Evolutionary conservation across 2,797 vertebrate species (phyloP).

Genomic region (Malurus leucopterus): DNA sequence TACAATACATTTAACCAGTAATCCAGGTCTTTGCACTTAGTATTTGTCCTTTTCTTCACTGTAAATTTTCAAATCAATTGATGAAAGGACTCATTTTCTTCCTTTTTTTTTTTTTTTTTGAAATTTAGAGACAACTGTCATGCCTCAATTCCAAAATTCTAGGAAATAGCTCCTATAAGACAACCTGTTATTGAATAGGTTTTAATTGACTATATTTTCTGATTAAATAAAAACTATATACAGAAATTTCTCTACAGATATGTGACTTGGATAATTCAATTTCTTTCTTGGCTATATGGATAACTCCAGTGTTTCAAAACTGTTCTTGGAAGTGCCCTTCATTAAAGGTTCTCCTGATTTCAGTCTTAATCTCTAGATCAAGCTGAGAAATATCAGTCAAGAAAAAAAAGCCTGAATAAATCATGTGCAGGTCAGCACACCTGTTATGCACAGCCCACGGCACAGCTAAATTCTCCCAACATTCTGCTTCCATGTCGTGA

Average conservation of each 20-base stretch:
- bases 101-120: not conserved
- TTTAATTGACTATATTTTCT: not conserved
- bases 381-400: not conserved
- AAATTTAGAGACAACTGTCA: not conserved
- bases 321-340: not conserved
- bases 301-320: not conserved
- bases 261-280: not conserved
- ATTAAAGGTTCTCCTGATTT: not conserved
- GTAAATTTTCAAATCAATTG: not conserved
- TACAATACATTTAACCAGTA: not conserved
- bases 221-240: not conserved
- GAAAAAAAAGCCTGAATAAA: not conserved
- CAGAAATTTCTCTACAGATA: not conserved
- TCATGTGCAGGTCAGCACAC: not conserved
- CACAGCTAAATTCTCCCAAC: not conserved
- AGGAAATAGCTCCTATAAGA: not conserved
- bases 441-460: not conserved
- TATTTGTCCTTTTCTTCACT: not conserved
- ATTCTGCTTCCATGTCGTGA: not conserved
- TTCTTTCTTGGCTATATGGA: not conserved
- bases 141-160: not conserved
- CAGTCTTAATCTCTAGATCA: not conserved
- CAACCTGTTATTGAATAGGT: not conserved
- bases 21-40: not conserved
- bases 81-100: not conserved